Evolutionary conservation across 1,140 invertebrate genomes (phyloP).

Genomic region (Chrysopa pallens): DNA sequence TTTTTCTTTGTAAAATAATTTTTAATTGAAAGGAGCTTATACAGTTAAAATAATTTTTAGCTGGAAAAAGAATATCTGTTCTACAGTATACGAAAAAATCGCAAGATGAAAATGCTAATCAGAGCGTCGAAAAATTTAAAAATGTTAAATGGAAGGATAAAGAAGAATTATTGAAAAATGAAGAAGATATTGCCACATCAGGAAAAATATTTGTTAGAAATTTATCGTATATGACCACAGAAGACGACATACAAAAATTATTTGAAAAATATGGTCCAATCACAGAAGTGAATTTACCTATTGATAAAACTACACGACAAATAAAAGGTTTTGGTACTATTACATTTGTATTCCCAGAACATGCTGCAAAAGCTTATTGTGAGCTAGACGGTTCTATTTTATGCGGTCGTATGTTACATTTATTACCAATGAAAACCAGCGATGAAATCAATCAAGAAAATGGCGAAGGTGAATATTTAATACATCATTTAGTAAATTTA

Average conservation of each 20-base stretch:
- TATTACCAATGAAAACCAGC: constrained; percentile 73
- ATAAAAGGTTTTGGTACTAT: constrained; percentile 89
- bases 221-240: constrained; percentile 72
- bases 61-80: constrained; percentile 44
- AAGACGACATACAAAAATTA: constrained; percentile 66
- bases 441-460: constrained; percentile 29
- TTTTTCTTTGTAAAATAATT: not conserved
- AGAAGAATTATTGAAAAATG: constrained; percentile 45
- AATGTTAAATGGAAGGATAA: constrained; percentile 48
- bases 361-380: constrained; percentile 77
- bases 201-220: constrained; percentile 92
- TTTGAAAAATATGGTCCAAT: constrained; percentile 83
- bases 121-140: constrained; percentile 20
- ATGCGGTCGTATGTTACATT: constrained; percentile 82
- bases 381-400: constrained; percentile 78
- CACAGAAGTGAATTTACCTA: constrained; percentile 74
- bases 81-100: constrained; percentile 36
- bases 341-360: constrained; percentile 87
- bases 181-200: constrained; percentile 74
- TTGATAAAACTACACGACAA: constrained; percentile 68
- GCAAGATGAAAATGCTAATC: constrained; percentile 22
- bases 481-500: constrained; percentile 2
- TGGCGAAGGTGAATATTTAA: constrained; percentile 25
- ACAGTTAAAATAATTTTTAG: constrained; percentile 19
- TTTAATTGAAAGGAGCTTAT: not conserved